These are phyloP conservation scores for Colinus virginianus DNA, from an alignment of 2,113 vertebrate species.

Conservation along the genomic window DNA sequence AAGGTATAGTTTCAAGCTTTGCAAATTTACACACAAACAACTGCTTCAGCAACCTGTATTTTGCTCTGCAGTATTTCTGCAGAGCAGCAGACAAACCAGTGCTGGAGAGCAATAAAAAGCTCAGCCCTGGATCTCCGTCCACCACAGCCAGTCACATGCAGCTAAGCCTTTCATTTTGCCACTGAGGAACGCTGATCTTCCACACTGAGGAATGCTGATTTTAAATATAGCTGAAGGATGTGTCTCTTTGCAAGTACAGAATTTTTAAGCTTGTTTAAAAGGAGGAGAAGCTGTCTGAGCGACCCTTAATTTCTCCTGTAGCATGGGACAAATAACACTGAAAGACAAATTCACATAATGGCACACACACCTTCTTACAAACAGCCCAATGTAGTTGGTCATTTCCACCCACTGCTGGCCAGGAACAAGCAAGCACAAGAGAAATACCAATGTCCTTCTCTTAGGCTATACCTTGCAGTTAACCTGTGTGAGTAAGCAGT, in stretches of 20 bases:
- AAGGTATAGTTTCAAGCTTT: constrained; percentile 22
- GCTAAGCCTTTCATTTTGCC: background rate
- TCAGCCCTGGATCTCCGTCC: background rate
- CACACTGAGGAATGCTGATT: background rate
- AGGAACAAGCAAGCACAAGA: constrained; percentile 24
- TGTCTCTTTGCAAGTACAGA: background rate
- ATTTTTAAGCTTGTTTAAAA: background rate
- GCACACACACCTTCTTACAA: background rate
- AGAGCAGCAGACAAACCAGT: background rate
- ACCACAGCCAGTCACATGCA: background rate
- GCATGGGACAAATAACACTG: rapidly evolving
- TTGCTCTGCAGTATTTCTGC: background rate
- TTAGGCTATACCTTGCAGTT: background rate
- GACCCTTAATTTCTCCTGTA: background rate
- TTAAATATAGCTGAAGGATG: background rate
- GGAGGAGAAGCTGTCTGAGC: background rate
- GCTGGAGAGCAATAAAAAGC: background rate
- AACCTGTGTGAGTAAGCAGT: constrained; percentile 25
- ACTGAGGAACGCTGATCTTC: background rate
- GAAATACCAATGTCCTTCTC: background rate
- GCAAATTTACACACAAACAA: constrained; percentile 10
- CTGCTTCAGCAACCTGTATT: background rate
- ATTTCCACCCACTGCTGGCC: background rate
- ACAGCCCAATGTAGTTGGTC: background rate
- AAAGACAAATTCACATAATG: background rate